Conservation (phyloP, 1,140 invertebrate species). For the Drosophila repleta region DNA sequence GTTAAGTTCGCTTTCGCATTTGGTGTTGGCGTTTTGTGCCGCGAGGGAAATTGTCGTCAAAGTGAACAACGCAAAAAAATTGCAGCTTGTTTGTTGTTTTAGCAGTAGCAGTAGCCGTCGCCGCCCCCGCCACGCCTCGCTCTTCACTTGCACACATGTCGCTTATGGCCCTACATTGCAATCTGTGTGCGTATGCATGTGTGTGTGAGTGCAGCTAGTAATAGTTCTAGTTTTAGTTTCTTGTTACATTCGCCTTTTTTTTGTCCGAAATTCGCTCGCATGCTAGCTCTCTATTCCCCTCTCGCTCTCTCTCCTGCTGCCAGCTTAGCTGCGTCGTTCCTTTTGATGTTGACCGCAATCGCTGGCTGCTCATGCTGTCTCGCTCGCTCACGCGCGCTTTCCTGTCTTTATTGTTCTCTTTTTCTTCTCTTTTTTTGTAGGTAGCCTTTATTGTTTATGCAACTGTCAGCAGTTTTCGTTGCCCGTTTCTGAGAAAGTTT, state of each 20-base stretch:
- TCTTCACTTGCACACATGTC: conserved; percentile 26
- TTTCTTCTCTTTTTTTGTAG: conserved; percentile 33
- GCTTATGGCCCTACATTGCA: conserved; percentile 43
- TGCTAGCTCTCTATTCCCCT: not conserved
- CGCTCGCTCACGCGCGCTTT: conserved; percentile 9
- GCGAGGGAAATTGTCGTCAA: conserved; percentile 81
- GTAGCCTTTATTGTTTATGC: conserved; percentile 75
- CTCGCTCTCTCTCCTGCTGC: not conserved
- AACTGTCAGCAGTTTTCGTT: conserved; percentile 77
- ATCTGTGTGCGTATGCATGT: conserved; percentile 18
- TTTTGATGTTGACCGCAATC: conserved; percentile 79
- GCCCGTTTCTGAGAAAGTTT: conserved; percentile 38
- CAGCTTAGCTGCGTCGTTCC: conserved; percentile 36
- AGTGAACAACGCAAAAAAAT: conserved; percentile 63
- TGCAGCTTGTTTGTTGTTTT: conserved; percentile 80
- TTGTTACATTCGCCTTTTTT: conserved; percentile 54
- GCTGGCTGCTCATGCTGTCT: conserved; percentile 43
- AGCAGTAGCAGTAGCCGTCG: conserved; percentile 24
- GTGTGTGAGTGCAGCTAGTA: conserved; percentile 44
- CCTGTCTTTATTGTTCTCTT: conserved; percentile 5
- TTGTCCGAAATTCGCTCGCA: not conserved
- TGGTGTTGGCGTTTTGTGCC: conserved; percentile 55
- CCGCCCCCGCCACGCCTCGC: not conserved
- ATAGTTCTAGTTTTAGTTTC: conserved; percentile 53
- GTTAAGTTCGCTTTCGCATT: conserved; percentile 44